These are phyloP conservation scores for Meghimatium bilineatum DNA, from an alignment of 2,888 invertebrate species.

Conservation along the genomic window DNA sequence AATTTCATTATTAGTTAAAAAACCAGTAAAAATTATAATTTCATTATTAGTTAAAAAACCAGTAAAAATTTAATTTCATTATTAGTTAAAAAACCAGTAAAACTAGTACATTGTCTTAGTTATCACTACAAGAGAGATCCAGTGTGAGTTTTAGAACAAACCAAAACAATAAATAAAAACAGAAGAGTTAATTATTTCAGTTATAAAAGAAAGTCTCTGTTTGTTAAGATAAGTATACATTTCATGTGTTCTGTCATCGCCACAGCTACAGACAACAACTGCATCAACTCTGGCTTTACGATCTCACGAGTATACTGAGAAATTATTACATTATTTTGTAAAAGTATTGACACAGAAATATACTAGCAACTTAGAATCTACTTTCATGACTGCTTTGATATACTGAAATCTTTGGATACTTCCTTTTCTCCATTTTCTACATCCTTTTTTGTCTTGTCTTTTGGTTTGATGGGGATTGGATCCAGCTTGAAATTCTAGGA, in stretches of 20 bases:
- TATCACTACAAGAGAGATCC: too few relatives aligned
- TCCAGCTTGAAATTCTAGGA: conserved; percentile 67
- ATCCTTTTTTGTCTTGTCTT: conserved; percentile 51
- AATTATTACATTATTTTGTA: background rate
- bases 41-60: too few relatives aligned
- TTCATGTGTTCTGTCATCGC: background rate
- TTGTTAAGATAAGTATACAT: too few relatives aligned
- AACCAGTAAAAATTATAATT: too few relatives aligned
- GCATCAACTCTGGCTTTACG: background rate
- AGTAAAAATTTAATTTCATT: too few relatives aligned
- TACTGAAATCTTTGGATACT: conserved; percentile 20
- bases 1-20: too few relatives aligned
- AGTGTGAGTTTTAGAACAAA: too few relatives aligned
- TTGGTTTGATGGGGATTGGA: conserved; percentile 22
- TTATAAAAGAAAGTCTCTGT: too few relatives aligned
- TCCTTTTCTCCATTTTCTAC: conserved; percentile 30
- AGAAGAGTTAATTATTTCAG: too few relatives aligned
- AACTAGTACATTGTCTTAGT: too few relatives aligned
- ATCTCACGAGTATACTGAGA: background rate
- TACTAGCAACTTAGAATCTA: background rate
- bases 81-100: too few relatives aligned
- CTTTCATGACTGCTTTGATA: conserved; percentile 35
- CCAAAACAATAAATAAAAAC: too few relatives aligned
- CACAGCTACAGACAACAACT: background rate
- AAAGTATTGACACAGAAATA: background rate